phyloP scores from a whole-genome alignment of 2,888 invertebrate species.

The Sinotaia quadrata region DNA sequence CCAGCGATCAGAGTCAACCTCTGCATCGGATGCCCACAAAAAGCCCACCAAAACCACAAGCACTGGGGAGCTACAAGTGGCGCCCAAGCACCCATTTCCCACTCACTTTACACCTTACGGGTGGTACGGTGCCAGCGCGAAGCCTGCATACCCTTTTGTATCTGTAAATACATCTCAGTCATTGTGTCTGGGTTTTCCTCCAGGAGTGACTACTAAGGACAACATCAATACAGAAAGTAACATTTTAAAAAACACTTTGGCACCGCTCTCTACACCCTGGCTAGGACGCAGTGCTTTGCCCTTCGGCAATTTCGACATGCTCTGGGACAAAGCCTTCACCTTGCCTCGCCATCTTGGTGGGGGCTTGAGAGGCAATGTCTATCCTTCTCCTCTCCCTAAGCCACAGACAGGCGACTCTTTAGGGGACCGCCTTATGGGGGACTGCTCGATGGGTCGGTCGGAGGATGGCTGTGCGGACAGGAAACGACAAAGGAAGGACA shows the following conservation, averaged over 20 bases:
- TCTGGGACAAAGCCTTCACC: conserved; percentile 40
- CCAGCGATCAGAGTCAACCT: not conserved
- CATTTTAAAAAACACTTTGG: conserved; percentile 22
- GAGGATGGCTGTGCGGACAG: conserved; percentile 6
- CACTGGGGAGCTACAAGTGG: conserved; percentile 5
- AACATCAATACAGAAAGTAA: conserved; percentile 2
- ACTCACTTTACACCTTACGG: conserved; percentile 34
- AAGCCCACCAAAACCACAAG: conserved; percentile 6
- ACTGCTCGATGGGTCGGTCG: conserved; percentile 2
- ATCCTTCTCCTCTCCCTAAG: conserved; percentile 15
- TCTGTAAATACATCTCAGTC: conserved; percentile 39
- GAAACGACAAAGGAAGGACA: conserved; percentile 1
- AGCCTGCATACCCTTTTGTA: conserved; percentile 38
- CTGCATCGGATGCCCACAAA: conserved; percentile 1
- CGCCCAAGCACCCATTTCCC: conserved; percentile 28
- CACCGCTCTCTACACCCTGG: conserved; percentile 29
- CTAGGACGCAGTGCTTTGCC: conserved; percentile 32
- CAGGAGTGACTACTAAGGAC: conserved; percentile 8
- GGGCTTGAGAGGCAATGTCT: conserved; percentile 23
- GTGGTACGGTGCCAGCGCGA: conserved; percentile 28
- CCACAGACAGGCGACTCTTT: conserved; percentile 17
- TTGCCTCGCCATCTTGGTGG: conserved; percentile 28
- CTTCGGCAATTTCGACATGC: conserved; percentile 33
- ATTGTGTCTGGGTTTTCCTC: conserved; percentile 38
- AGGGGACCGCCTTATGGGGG: conserved; percentile 3